These are phyloP conservation scores for Athalia cordata DNA, from an alignment of 2,888 invertebrate species.

Conservation along the genomic window DNA sequence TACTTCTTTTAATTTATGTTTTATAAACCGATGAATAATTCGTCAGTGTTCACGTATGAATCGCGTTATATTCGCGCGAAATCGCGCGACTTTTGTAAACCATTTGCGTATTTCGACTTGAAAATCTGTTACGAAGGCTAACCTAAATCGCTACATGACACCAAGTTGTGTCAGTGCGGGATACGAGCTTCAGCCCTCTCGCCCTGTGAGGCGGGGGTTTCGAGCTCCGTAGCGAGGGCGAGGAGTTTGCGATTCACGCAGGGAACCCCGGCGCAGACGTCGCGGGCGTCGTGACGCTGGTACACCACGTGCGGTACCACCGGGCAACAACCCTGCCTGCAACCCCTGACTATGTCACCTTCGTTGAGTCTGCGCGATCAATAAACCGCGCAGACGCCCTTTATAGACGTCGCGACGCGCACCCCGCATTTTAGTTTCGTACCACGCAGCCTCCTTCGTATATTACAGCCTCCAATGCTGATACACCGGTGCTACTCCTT, in stretches of 20 bases:
- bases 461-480: not conserved
- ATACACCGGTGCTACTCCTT: constrained; percentile 14
- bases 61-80: constrained; percentile 16
- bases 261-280: constrained; percentile 36
- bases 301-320: constrained; percentile 40
- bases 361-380: constrained; percentile 43
- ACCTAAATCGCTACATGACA: constrained; percentile 43
- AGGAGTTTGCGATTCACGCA: constrained; percentile 41
- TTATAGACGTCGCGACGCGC: constrained; percentile 31
- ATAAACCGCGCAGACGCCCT: constrained; percentile 45
- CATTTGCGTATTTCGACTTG: constrained; percentile 8
- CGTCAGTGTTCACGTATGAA: constrained; percentile 4
- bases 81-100: not conserved
- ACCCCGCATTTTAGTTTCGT: constrained; percentile 16
- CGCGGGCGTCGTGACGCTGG: constrained; percentile 38
- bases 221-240: not conserved
- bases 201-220: constrained; percentile 37
- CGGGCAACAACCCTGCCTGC: constrained; percentile 31
- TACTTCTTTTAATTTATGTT: not conserved
- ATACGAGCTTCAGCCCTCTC: constrained; percentile 48
- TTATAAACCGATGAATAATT: not conserved
- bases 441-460: constrained; percentile 7
- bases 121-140: constrained; percentile 28
- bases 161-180: constrained; percentile 37
- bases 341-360: constrained; percentile 36